These are phyloP conservation scores for Eretmocerus hayati DNA, from an alignment of 2,888 invertebrate genomes.

Conservation along the genomic window DNA sequence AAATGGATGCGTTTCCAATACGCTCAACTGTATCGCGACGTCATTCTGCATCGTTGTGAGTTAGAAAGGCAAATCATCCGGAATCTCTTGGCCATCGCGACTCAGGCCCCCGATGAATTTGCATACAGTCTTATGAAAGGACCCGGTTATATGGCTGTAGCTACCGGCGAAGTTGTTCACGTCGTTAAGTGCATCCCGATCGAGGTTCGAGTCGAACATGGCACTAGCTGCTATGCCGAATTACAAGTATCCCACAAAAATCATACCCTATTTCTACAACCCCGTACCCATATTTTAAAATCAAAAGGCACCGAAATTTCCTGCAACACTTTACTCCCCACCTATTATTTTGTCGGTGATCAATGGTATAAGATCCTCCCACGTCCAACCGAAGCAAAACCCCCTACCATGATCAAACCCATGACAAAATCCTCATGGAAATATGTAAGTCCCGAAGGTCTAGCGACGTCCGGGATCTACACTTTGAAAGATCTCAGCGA, in stretches of 20 bases:
- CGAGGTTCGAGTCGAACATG: neutral
- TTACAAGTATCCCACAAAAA: neutral
- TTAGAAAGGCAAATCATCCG: neutral
- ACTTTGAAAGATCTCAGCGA: too few relatives aligned
- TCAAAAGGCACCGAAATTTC: neutral
- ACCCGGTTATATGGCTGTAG: neutral
- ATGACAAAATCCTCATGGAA: too few relatives aligned
- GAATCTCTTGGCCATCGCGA: neutral
- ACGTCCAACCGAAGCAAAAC: too few relatives aligned
- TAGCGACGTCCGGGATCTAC: too few relatives aligned
- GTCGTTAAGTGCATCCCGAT: neutral
- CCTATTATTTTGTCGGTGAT: neutral
- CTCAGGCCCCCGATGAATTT: neutral
- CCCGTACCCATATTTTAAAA: neutral
- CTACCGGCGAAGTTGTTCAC: neutral
- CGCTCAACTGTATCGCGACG: neutral
- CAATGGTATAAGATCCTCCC: neutral
- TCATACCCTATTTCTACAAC: neutral
- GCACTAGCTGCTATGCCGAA: neutral
- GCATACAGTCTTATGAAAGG: neutral
- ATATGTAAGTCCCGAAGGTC: too few relatives aligned
- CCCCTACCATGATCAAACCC: too few relatives aligned
- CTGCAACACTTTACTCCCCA: neutral
- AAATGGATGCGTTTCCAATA: neutral
- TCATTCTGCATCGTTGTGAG: neutral